Conservation (phyloP, 2,113 vertebrate genomes). For the Chloroceryle aenea region DNA sequence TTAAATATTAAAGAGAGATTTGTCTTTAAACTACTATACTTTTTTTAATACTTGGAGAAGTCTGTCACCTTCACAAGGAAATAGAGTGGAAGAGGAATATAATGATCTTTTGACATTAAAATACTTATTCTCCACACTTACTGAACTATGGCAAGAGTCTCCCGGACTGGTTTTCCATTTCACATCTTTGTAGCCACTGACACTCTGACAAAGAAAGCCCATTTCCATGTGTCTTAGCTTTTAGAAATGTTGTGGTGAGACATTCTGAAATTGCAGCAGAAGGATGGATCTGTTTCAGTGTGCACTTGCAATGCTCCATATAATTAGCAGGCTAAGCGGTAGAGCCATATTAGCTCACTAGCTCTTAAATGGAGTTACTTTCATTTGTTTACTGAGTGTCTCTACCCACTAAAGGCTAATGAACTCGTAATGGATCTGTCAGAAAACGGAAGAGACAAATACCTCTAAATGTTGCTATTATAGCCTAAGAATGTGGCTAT, state of each 20-base stretch:
- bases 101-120: neutral
- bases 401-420: constrained; percentile 70
- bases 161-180: neutral
- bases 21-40: neutral
- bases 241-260: constrained; percentile 2
- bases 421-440: constrained; percentile 64
- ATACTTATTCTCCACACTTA: neutral
- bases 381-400: constrained; percentile 67
- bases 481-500: constrained; percentile 20
- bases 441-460: constrained; percentile 60
- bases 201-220: neutral
- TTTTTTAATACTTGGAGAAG: neutral
- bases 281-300: neutral
- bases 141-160: neutral
- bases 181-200: neutral
- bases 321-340: constrained; percentile 55
- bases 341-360: constrained; percentile 58
- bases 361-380: constrained; percentile 66
- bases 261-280: neutral
- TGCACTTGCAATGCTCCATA: neutral
- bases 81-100: neutral
- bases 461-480: constrained; percentile 57
- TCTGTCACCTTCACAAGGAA: neutral
- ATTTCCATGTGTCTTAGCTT: neutral
- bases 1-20: neutral